phyloP scores from a whole-genome alignment of 2,888 invertebrate species.

The Liposcelis brunnea region DNA sequence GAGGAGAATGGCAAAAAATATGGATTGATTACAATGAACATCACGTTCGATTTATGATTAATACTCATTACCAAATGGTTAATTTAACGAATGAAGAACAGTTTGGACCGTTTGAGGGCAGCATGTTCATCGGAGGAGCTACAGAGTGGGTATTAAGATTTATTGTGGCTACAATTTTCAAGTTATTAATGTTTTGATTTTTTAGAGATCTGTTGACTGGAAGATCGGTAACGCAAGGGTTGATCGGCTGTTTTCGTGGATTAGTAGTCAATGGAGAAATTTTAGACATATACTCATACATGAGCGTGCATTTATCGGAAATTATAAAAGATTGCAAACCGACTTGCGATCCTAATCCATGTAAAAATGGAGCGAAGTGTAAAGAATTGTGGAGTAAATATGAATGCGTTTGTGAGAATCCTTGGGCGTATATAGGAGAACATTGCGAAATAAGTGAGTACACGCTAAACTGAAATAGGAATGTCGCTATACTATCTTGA shows the following conservation, averaged over 20 bases:
- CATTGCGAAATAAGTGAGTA: conserved; percentile 85
- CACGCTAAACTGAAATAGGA: too few relatives aligned
- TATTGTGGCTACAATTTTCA: not conserved
- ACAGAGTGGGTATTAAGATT: conserved; percentile 60
- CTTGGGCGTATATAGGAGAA: conserved; percentile 79
- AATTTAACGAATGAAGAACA: conserved; percentile 70
- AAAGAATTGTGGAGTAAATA: conserved; percentile 86
- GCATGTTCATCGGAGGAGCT: conserved; percentile 86
- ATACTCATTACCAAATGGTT: conserved; percentile 76
- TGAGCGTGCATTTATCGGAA: conserved; percentile 79
- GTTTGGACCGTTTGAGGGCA: conserved; percentile 83
- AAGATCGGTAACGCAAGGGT: conserved; percentile 68
- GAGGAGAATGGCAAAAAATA: conserved; percentile 91
- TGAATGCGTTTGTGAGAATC: conserved; percentile 80
- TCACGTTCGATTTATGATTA: conserved; percentile 84
- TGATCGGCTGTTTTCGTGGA: conserved; percentile 87
- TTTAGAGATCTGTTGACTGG: conserved; percentile 60
- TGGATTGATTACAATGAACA: conserved; percentile 91
- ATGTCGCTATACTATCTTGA: too few relatives aligned
- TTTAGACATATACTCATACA: conserved; percentile 78
- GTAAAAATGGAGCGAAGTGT: conserved; percentile 77
- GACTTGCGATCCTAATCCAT: conserved; percentile 85
- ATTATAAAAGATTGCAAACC: conserved; percentile 88
- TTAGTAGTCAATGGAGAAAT: conserved; percentile 82
- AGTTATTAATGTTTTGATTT: not conserved